Evolutionary conservation across 2,113 vertebrate species (phyloP).

Genomic region (Pseudois nayaur): DNA sequence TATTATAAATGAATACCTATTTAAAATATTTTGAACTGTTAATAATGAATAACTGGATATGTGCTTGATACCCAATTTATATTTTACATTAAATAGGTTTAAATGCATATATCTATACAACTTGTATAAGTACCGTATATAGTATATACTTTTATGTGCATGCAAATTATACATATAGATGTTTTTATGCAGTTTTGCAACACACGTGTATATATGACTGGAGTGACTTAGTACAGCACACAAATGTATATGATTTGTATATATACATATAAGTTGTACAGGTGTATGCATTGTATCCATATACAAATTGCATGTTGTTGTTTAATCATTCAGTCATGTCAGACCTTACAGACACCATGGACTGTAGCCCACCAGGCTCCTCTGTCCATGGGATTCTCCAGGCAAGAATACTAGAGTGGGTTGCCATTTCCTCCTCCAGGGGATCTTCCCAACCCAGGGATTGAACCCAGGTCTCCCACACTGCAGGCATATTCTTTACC

Average conservation of each 20-base stretch:
- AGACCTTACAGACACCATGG: background rate
- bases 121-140: background rate
- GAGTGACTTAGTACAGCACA: background rate
- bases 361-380: too few species aligned
- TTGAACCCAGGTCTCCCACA: too few species aligned
- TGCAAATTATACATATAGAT: too few species aligned
- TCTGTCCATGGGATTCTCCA: too few species aligned
- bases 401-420: too few species aligned
- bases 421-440: too few species aligned
- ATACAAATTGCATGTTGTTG: background rate
- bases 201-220: background rate
- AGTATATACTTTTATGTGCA: background rate
- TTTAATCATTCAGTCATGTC: background rate
- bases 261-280: background rate
- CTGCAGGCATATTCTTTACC: too few species aligned
- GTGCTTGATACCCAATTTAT: background rate
- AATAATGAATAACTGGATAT: background rate
- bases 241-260: background rate
- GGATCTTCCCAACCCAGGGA: too few species aligned
- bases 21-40: background rate
- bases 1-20: background rate
- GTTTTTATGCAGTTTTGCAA: too few species aligned
- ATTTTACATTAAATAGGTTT: background rate
- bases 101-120: background rate
- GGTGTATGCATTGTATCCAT: background rate